Conservation (phyloP, 2,888 invertebrate genomes). For the Cheilosia scutellata region DNA sequence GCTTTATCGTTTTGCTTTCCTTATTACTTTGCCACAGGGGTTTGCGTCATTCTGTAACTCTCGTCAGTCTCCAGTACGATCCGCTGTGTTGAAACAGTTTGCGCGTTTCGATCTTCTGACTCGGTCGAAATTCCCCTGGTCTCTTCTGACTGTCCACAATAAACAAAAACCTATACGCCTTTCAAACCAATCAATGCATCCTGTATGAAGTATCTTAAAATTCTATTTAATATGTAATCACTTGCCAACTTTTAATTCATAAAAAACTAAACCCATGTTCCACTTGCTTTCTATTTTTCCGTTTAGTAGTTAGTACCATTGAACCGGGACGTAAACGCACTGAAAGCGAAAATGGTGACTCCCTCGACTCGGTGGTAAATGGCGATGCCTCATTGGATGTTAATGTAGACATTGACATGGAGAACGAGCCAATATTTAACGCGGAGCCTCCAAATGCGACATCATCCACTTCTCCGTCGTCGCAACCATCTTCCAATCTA, state of each 20-base stretch:
- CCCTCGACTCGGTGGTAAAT: conserved; percentile 85
- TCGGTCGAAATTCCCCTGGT: too few species aligned
- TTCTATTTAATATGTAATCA: neutral
- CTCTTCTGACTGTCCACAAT: too few species aligned
- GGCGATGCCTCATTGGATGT: conserved; percentile 85
- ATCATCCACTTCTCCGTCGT: conserved; percentile 75
- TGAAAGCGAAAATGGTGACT: conserved; percentile 89
- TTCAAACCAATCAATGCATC: too few species aligned
- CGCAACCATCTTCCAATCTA: conserved; percentile 72
- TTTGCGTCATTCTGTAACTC: too few species aligned
- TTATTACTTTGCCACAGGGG: too few species aligned
- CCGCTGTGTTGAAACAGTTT: too few species aligned
- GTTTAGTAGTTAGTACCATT: conserved; percentile 89
- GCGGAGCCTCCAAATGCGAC: conserved; percentile 82
- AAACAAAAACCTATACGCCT: too few species aligned
- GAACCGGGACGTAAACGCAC: conserved; percentile 88
- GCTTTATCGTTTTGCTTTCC: too few species aligned
- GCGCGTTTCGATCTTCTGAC: too few species aligned
- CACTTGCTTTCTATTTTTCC: conserved; percentile 51
- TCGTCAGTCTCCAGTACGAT: too few species aligned
- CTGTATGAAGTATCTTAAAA: too few species aligned
- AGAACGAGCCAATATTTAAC: conserved; percentile 84
- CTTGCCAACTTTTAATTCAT: neutral
- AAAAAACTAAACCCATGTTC: conserved; percentile 49
- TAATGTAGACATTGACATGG: conserved; percentile 86